phyloP scores from a whole-genome alignment of 2,888 invertebrate species.

The Stenichneumon culpator region DNA sequence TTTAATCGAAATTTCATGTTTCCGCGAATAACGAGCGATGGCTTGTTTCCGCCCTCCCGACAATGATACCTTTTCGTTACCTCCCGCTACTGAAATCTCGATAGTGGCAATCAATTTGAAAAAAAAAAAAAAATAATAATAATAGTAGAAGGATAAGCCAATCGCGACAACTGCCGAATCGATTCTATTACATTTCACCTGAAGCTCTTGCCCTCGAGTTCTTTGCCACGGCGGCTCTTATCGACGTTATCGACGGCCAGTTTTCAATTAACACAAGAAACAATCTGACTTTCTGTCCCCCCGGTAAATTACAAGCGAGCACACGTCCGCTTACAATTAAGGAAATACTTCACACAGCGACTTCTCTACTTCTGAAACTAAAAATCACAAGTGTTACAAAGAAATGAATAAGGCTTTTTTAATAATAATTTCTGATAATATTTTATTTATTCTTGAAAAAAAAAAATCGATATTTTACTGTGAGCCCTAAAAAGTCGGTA shows the following conservation, averaged over 20 bases:
- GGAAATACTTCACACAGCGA: no score
- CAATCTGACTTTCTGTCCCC: neutral
- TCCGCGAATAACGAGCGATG: conserved; percentile 64
- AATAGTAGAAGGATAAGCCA: neutral
- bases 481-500: neutral
- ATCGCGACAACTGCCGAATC: conserved; percentile 25
- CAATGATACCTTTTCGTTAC: conserved; percentile 47
- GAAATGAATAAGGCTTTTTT: no score
- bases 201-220: conserved; percentile 3
- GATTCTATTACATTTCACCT: conserved; percentile 40
- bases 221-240: conserved; percentile 9
- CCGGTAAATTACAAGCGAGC: neutral
- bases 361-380: no score
- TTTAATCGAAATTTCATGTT: conserved; percentile 75
- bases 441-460: no score
- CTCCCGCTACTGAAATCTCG: conserved; percentile 28
- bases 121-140: conserved; percentile 25
- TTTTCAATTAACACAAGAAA: conserved; percentile 7
- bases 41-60: conserved; percentile 61
- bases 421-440: no score
- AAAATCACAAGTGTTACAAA: no score
- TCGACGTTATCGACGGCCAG: conserved; percentile 29
- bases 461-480: no score
- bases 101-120: conserved; percentile 54
- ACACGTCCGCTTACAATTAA: neutral